Evolutionary conservation across 2,888 invertebrate species (phyloP), one percentile per base, ranked within the genome.

Genomic region (Choreutis nemorana): DNA sequence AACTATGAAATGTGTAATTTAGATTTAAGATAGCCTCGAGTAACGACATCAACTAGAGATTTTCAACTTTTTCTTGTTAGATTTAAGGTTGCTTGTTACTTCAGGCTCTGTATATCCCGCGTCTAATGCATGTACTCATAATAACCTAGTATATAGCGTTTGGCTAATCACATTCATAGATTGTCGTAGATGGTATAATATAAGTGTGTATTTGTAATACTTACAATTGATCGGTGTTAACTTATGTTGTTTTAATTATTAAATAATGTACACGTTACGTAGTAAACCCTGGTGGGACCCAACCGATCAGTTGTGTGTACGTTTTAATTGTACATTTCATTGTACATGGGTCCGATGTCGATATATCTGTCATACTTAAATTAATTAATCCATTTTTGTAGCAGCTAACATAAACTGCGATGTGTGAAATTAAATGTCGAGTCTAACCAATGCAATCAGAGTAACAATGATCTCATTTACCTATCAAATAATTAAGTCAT

Each of bases 1-100:
- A 61, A 50, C 73, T 67, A 56, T 72, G 73, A 73, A 75, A 73
- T 75, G 75, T 75, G 73, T 70, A 72, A 75, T 70, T 48, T 65
- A 65, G 41, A 33, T 25, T 29, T 45, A 44, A 40, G 25, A 29
- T 13, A 27, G 21, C 16, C 20, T 26, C 28, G 18, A 26, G 16
- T 29, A 5, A 39, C 44, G 37, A 44, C 27, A 35, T 45, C 42
- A 40, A 45, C 40, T 47, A 44, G 43, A 37, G 43, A 45, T 45
- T 40, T 40, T 33, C 36, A 35, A 32, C 44, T 35, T 42, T 46
- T 49, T 55, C 58, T 59, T 43, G 35, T 58, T 53, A 55, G 57
- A 41, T 52, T 46, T 42, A 47, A 49, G 51, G 43, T 56, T 46
- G 61, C 62, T 63, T 59, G 50, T 55, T 51, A 50, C 45, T 49